phyloP scores from a whole-genome alignment of 2,797 vertebrate species.

The Manis pentadactyla region DNA sequence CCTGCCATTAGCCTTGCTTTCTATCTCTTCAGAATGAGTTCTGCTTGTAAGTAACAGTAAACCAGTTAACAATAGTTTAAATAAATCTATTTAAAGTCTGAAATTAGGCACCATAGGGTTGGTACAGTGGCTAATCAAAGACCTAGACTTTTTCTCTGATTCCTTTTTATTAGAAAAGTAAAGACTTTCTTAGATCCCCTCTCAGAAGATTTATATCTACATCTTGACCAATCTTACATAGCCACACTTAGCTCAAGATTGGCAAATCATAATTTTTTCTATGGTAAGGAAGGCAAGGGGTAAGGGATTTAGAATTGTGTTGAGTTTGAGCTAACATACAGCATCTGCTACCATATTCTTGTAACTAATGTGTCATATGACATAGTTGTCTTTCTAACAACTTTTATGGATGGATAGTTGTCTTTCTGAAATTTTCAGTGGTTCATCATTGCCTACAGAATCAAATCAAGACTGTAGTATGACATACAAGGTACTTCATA shows the following conservation, averaged over 20 bases:
- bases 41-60: constrained; percentile 48
- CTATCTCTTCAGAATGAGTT: constrained; percentile 32
- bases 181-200: not conserved
- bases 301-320: not conserved
- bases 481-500: not conserved
- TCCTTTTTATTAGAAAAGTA: constrained; percentile 24
- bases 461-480: not conserved
- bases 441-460: not conserved
- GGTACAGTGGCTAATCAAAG: not conserved
- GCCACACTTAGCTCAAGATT: not conserved
- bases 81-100: not conserved
- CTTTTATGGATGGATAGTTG: not conserved
- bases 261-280: not conserved
- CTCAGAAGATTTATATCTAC: not conserved
- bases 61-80: constrained; percentile 5
- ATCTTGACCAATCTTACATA: not conserved
- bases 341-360: not conserved
- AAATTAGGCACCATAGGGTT: not conserved
- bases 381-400: constrained; percentile 13
- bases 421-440: constrained; percentile 35
- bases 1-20: not conserved
- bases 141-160: constrained; percentile 6
- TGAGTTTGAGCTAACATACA: constrained; percentile 32
- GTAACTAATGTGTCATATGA: not conserved
- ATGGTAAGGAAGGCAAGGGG: not conserved